phyloP scores from a whole-genome alignment of 2,113 vertebrate species.

The Dipodomys ordii region DNA sequence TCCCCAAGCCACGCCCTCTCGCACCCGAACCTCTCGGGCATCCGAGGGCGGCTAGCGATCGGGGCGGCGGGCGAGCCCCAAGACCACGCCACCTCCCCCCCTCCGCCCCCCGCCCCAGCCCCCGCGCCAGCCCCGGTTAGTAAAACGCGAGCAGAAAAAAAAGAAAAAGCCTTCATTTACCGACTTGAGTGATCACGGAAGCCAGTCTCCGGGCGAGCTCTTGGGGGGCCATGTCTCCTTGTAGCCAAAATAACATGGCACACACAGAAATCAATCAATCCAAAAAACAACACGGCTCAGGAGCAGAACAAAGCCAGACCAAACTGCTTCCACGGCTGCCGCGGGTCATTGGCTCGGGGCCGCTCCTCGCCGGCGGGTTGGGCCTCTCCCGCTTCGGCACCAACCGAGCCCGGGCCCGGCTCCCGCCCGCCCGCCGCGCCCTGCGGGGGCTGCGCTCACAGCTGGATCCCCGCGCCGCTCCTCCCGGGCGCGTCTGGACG shows the following conservation, averaged over 20 bases:
- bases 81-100: background rate
- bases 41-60: background rate
- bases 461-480: background rate
- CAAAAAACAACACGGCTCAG: conserved; percentile 30
- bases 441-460: background rate
- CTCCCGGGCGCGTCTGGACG: no score
- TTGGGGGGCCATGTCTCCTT: conserved; percentile 95
- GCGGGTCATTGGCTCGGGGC: no score
- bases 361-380: no score
- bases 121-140: background rate
- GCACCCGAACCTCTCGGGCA: background rate
- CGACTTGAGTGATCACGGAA: conserved; percentile 95
- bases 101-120: no score
- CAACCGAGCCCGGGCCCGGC: no score
- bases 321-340: no score
- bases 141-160: background rate
- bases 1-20: background rate
- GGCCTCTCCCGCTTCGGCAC: no score
- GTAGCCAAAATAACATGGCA: background rate
- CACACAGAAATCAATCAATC: no score
- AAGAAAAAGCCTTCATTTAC: conserved; percentile 87
- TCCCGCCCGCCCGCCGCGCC: background rate
- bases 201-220: conserved; percentile 93
- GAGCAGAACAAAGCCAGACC: background rate
- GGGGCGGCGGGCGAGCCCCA: background rate